Conservation (phyloP, 2,888 invertebrate genomes). For the Dolomedes plantarius region DNA sequence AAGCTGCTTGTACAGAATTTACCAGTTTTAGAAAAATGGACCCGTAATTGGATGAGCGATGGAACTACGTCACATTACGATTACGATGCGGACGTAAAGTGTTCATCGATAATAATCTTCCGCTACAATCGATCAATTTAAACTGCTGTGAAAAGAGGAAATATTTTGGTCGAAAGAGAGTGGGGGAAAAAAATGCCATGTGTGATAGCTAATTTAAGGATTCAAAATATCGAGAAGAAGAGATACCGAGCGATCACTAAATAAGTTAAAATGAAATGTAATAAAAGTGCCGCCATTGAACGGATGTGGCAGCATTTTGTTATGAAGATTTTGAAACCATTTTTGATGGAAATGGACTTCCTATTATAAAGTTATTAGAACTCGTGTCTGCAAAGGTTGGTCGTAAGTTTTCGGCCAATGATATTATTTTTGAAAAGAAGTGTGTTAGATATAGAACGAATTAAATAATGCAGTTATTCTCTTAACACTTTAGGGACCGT, state of each 20-base stretch:
- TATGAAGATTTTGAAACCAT: too few relatives aligned
- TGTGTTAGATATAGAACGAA: too few relatives aligned
- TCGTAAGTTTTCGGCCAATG: too few relatives aligned
- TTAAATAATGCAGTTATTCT: too few relatives aligned
- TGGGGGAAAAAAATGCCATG: background rate
- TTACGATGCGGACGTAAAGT: background rate
- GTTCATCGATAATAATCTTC: background rate
- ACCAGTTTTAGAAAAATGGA: constrained; percentile 5
- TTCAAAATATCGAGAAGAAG: background rate
- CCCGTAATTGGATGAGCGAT: constrained; percentile 2
- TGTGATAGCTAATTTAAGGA: background rate
- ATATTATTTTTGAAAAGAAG: too few relatives aligned
- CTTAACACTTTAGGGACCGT: too few relatives aligned
- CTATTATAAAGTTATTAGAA: too few relatives aligned
- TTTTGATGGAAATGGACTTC: too few relatives aligned
- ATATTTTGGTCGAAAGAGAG: background rate
- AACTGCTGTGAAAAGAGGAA: background rate
- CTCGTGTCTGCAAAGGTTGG: too few relatives aligned
- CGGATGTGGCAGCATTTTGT: too few relatives aligned
- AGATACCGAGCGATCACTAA: background rate
- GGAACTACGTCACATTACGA: background rate
- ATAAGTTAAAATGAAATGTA: background rate
- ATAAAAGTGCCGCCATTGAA: too few relatives aligned
- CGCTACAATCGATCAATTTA: background rate
- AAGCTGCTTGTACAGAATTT: constrained; percentile 6